Evolutionary conservation across 2,113 vertebrate species (phyloP).

Genomic region (Labeo rohita): DNA sequence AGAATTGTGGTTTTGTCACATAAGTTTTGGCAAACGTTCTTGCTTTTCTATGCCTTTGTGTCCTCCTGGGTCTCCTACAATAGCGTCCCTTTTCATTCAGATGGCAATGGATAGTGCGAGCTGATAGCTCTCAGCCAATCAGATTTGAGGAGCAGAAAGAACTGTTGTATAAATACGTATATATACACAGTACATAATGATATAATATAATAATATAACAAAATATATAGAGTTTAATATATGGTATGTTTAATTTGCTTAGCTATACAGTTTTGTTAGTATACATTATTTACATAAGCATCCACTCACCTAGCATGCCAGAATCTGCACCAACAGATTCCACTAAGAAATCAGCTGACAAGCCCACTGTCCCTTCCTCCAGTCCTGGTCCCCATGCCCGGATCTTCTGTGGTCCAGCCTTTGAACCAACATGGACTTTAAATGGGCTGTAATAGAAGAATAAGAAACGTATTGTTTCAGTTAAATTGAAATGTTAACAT

Average conservation of each 20-base stretch:
- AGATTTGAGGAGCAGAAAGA: too few relatives aligned
- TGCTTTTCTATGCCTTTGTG: too few relatives aligned
- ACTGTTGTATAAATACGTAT: too few relatives aligned
- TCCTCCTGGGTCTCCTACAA: too few relatives aligned
- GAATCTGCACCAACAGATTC: conserved; percentile 15
- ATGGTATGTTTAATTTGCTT: not conserved
- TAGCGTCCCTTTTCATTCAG: too few relatives aligned
- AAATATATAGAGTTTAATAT: too few relatives aligned
- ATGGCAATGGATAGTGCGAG: too few relatives aligned
- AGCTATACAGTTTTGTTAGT: not conserved
- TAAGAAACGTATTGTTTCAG: not conserved
- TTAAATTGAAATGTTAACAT: not conserved
- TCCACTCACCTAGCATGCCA: conserved; percentile 14
- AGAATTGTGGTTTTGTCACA: too few relatives aligned
- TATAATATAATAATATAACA: too few relatives aligned
- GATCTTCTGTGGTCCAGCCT: conserved; percentile 77
- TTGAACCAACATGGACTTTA: conserved; percentile 79
- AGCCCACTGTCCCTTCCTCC: conserved; percentile 76
- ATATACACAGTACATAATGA: too few relatives aligned
- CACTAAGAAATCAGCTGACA: not conserved
- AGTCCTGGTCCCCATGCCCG: conserved; percentile 76
- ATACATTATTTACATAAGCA: not conserved
- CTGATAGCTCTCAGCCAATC: too few relatives aligned
- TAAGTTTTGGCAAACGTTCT: too few relatives aligned
- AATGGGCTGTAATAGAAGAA: conserved; percentile 73